Evolutionary conservation across 2,113 vertebrate species (phyloP).

Genomic region (Aspiorhynchus laticeps): DNA sequence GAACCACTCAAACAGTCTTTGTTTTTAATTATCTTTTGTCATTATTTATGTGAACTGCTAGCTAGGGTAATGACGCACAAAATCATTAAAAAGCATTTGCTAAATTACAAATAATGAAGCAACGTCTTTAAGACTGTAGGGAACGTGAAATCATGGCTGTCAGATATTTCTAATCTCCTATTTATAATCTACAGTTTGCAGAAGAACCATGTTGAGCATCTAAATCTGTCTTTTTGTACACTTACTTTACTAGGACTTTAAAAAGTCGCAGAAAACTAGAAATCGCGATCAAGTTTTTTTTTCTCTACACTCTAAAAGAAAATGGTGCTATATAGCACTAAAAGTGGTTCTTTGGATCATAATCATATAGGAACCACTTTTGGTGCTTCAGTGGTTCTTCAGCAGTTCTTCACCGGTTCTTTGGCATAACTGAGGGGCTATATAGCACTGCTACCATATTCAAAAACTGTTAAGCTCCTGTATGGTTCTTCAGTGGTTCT

Average conservation of each 20-base stretch:
- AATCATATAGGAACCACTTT: too few relatives aligned
- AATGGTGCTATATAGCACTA: too few relatives aligned
- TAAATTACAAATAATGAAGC: not conserved
- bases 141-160: not conserved
- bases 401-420: too few relatives aligned
- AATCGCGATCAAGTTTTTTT: too few relatives aligned
- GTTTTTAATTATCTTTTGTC: slow-evolving; percentile 1
- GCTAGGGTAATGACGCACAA: slow-evolving; percentile 11
- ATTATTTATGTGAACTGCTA: slow-evolving; percentile 11
- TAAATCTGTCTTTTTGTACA: not conserved
- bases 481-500: too few relatives aligned
- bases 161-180: not conserved
- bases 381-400: too few relatives aligned
- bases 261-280: not conserved
- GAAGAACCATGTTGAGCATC: not conserved
- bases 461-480: too few relatives aligned
- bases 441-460: too few relatives aligned
- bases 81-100: slow-evolving; percentile 29
- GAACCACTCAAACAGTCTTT: not conserved
- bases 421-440: too few relatives aligned
- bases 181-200: not conserved
- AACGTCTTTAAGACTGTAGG: not conserved
- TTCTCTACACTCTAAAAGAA: too few relatives aligned
- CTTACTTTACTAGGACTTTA: too few relatives aligned
- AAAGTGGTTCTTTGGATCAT: too few relatives aligned